Conservation (phyloP, 2,113 vertebrate genomes). For the Formicarius rufipectus region DNA sequence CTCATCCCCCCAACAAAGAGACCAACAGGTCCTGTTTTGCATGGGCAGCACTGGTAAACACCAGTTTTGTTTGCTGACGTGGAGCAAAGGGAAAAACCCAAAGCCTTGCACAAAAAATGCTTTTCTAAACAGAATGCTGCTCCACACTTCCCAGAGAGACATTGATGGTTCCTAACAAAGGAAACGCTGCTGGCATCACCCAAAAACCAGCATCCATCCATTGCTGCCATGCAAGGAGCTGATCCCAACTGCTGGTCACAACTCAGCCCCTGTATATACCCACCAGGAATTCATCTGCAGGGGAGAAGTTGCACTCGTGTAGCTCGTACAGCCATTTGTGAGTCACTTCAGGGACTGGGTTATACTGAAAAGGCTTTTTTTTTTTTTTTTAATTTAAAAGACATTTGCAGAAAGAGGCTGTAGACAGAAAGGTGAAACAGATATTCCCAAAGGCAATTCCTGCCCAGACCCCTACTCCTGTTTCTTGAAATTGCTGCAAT, state of each 20-base stretch:
- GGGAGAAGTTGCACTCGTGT: fast-evolving
- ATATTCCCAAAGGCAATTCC: conserved; percentile 29
- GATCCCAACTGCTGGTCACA: neutral
- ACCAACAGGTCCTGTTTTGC: neutral
- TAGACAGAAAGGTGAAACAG: conserved; percentile 15
- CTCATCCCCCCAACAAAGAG: fast-evolving
- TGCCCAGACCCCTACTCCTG: conserved; percentile 4
- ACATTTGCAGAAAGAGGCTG: neutral
- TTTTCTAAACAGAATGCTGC: neutral
- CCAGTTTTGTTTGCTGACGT: neutral
- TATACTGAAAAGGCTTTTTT: neutral
- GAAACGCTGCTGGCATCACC: neutral
- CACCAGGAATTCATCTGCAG: neutral
- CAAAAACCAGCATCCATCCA: neutral
- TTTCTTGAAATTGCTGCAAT: conserved; percentile 39
- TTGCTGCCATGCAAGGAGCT: neutral
- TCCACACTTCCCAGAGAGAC: neutral
- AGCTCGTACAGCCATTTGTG: neutral
- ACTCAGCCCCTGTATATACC: neutral
- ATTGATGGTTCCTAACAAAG: neutral
- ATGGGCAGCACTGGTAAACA: neutral
- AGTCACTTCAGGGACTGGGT: neutral
- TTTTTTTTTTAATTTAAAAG: neutral
- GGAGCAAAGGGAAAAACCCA: neutral
- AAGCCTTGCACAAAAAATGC: conserved; percentile 18